Percentiles rank a stretch among this genome's conserved stretches.
These are phyloP conservation scores for Lobophora halterata DNA, from an alignment of 2,888 invertebrate genomes.

Conservation along the genomic window DNA sequence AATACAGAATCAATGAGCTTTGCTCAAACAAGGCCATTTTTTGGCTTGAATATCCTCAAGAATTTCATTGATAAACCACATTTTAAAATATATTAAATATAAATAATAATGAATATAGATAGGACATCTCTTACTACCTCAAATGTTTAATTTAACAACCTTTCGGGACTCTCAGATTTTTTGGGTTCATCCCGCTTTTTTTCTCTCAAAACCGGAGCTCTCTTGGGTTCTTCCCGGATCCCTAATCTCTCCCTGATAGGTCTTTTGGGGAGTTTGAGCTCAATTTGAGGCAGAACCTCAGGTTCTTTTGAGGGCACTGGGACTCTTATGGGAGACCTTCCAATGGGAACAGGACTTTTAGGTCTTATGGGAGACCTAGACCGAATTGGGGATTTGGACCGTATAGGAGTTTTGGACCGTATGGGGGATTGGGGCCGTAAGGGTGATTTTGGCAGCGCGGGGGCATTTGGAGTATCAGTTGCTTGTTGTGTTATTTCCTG, in stretches of 20 bases:
- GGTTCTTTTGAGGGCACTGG: slow-evolving; percentile 36
- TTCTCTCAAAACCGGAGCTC: slow-evolving; percentile 39
- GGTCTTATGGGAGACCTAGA: slow-evolving; percentile 19
- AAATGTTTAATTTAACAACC: slow-evolving; percentile 62
- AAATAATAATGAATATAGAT: slow-evolving; percentile 23
- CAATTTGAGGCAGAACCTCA: slow-evolving; percentile 68
- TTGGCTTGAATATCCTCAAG: too few species aligned
- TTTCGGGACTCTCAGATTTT: slow-evolving; percentile 65
- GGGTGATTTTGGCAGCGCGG: slow-evolving; percentile 33
- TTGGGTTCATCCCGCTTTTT: slow-evolving; percentile 50
- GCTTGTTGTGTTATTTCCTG: slow-evolving; percentile 64
- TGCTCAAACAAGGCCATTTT: too few species aligned
- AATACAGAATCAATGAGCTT: too few species aligned
- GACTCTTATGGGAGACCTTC: slow-evolving; percentile 19
- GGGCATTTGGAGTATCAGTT: slow-evolving; percentile 49
- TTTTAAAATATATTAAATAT: slow-evolving; percentile 22
- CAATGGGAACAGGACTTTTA: too few species aligned
- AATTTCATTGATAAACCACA: too few species aligned
- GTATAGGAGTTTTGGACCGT: slow-evolving; percentile 12
- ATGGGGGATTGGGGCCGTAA: slow-evolving; percentile 24
- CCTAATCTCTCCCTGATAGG: slow-evolving; percentile 71
- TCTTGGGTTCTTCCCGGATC: slow-evolving; percentile 48
- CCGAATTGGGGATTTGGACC: slow-evolving; percentile 16
- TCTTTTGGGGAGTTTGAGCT: slow-evolving; percentile 72
- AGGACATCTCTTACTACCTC: slow-evolving; percentile 53